Evolutionary conservation across 2,888 invertebrate species (phyloP), one percentile per base, ranked within the genome.

Genomic region (Lomographa bimaculata): DNA sequence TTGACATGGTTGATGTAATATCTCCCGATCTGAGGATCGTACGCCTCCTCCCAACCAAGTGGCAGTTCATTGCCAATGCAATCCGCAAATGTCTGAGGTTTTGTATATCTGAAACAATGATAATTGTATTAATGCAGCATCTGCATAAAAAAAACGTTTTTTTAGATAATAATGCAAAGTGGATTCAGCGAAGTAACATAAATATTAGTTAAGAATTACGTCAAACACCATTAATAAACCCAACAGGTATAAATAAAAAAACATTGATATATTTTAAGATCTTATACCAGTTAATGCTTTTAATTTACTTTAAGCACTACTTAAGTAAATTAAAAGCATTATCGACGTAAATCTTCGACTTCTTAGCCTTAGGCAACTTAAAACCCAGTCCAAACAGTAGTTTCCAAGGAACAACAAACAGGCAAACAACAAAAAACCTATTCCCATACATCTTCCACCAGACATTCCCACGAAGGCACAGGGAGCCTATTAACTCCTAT

Each of bases 41-140:
- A 97, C 27, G 96, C 95, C 91, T 98, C 97, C 86, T 98, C 98
- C 98, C 98, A 98, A 54, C 98, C 98, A 70, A 97, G 92, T 28
- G 98, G 98, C 77, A 98, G 86, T 86, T 98, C 98, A 92, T 98
- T 97, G 71, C 98, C 98, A 76, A 97, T 96, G 89, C 98, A 98
- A 86, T 98, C 98, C 64, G 98, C 98, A 90, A 98, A 98, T 45
- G 96, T 94, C 85, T 97, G 96, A 46, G 98, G 98, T 89, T 98
- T 98, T 59, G 98, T 98, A 79, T 94, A 96, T 91, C 98, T 98
- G 92, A 30, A 94, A 94, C 71, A 74, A 81, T 9, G 17, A 24
- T 3, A 29, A 10, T 23, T 2, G 10, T 8, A 2, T 14, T 14
- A 14, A 4, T 14, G 14, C 14, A 14, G n/a, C n/a, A n/a, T n/a